Conservation (phyloP, 23 tunicate species). For the Aplidium turbinatum region DNA sequence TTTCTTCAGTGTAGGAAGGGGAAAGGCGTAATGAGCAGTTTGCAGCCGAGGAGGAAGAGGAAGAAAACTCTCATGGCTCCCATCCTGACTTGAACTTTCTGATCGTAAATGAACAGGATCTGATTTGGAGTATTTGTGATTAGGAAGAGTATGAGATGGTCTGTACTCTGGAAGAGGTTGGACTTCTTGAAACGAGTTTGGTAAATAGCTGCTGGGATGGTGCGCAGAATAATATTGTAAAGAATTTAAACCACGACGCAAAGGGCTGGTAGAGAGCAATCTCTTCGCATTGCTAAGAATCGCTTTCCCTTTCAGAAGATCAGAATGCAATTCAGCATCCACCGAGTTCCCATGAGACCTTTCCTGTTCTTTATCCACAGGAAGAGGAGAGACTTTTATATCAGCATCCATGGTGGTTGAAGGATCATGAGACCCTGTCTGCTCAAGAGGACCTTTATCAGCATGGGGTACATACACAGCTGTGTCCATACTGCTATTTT, state of each 20-base stretch:
- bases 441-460: background rate
- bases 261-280: constrained; percentile 24
- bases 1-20: no score
- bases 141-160: background rate
- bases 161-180: constrained; percentile 10
- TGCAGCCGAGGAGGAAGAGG: constrained; percentile 10
- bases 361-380: background rate
- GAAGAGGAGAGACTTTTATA: background rate
- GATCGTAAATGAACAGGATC: constrained; percentile 2
- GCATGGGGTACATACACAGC: constrained; percentile 12
- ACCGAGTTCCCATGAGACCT: no score
- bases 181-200: background rate
- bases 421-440: background rate
- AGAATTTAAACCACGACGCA: background rate
- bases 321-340: background rate
- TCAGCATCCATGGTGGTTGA: background rate
- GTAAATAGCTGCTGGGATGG: no score
- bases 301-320: background rate
- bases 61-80: constrained; percentile 20
- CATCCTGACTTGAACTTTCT: constrained; percentile 17
- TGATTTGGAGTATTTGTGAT: background rate
- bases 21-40: no score
- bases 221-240: background rate
- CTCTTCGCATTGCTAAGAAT: constrained; percentile 23
- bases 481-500: constrained; percentile 19